Conservation (phyloP, 2,113 vertebrate genomes). For the Okapia johnstoni region DNA sequence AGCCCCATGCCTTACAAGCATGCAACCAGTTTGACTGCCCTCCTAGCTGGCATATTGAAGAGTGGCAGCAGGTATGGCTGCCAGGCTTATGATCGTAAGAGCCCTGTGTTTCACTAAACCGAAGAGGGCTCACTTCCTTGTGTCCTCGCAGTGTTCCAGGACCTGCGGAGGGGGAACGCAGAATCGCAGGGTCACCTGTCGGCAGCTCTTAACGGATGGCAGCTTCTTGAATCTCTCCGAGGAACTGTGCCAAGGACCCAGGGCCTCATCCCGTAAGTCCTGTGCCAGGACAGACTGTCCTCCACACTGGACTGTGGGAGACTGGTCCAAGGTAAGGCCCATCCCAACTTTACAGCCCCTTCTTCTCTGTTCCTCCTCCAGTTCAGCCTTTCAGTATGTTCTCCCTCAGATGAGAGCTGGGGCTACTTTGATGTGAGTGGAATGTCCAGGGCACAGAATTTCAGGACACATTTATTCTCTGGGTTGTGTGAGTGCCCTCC, state of each 20-base stretch:
- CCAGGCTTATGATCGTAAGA: rapidly evolving
- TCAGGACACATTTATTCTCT: background rate
- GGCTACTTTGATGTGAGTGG: background rate
- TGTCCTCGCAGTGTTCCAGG: conserved; percentile 85
- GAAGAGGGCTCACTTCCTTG: background rate
- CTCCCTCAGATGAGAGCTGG: background rate
- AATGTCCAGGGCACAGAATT: background rate
- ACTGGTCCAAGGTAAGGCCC: conserved; percentile 89
- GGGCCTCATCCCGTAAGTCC: conserved; percentile 76
- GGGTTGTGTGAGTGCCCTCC: background rate
- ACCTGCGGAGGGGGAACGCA: conserved; percentile 90
- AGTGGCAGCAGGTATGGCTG: conserved; percentile 89
- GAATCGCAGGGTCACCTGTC: conserved; percentile 87
- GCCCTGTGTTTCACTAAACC: rapidly evolving
- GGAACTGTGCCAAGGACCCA: conserved; percentile 79
- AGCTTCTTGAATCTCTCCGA: conserved; percentile 84
- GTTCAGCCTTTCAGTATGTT: background rate
- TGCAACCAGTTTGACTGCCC: conserved; percentile 92
- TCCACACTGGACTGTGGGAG: conserved; percentile 82
- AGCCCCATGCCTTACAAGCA: conserved; percentile 86
- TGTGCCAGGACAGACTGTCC: conserved; percentile 88
- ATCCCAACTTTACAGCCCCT: rapidly evolving
- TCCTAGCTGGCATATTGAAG: conserved; percentile 87
- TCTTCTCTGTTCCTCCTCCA: background rate
- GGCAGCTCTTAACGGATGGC: conserved; percentile 90